Percentiles rank a stretch among this genome's conserved stretches.
phyloP scores from a whole-genome alignment of 2,888 invertebrate genomes.

The Troilus luridus region DNA sequence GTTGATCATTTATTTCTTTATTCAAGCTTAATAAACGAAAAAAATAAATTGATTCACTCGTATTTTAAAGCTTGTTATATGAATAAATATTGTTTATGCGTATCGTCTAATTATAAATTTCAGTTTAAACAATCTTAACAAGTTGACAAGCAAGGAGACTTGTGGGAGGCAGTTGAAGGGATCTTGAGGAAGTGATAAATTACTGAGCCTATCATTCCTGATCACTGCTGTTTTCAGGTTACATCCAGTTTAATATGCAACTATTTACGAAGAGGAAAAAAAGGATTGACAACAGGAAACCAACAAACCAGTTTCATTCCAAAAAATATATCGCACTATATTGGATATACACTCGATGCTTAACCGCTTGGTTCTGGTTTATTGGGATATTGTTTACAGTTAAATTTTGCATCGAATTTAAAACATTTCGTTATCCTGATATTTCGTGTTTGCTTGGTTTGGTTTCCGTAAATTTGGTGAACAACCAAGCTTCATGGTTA shows the following conservation, averaged over 20 bases:
- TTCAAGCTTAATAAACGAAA: too few relatives aligned
- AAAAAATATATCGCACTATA: too few relatives aligned
- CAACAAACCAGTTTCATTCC: neutral
- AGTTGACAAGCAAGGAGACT: neutral
- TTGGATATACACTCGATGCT: too few relatives aligned
- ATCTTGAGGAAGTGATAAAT: neutral
- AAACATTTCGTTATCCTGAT: too few relatives aligned
- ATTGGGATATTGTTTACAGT: too few relatives aligned
- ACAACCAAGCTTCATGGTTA: too few relatives aligned
- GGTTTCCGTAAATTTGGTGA: too few relatives aligned
- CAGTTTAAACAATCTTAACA: constrained; percentile 12
- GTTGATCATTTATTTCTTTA: too few relatives aligned
- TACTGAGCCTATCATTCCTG: neutral
- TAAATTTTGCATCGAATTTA: too few relatives aligned
- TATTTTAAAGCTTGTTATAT: neutral
- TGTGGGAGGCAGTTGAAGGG: neutral
- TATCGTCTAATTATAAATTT: neutral
- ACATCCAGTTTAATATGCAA: neutral
- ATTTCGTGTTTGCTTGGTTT: too few relatives aligned
- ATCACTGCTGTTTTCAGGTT: neutral
- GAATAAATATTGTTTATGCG: neutral
- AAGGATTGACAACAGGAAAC: neutral
- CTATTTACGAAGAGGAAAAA: neutral
- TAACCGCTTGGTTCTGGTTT: too few relatives aligned
- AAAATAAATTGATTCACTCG: too few relatives aligned